These are phyloP conservation scores for Hippocampus mohnikei DNA, from an alignment of 2,113 vertebrate genomes.

Conservation along the genomic window DNA sequence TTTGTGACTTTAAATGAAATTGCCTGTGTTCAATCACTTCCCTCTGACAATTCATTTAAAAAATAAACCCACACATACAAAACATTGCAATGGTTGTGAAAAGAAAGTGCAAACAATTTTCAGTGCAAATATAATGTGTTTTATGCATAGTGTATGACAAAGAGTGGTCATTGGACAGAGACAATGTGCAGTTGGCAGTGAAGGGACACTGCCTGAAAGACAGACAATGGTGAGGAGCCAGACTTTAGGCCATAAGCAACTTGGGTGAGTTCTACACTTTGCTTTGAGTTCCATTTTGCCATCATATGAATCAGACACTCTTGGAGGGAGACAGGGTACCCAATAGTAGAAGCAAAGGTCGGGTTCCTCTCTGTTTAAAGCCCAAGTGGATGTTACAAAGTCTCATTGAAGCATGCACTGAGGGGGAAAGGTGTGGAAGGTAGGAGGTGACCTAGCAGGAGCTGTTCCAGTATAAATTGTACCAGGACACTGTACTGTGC, in stretches of 20 bases:
- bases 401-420: conserved; percentile 42
- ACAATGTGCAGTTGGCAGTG: conserved; percentile 12
- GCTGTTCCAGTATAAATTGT: conserved; percentile 43
- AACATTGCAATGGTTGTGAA: not conserved
- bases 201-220: conserved; percentile 4
- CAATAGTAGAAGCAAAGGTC: conserved; percentile 45
- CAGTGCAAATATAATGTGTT: not conserved
- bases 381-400: conserved; percentile 42
- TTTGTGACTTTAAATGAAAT: not conserved
- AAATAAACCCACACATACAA: not conserved
- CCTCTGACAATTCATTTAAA: not conserved
- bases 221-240: conserved; percentile 19
- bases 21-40: not conserved
- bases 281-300: conserved; percentile 43
- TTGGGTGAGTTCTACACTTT: conserved; percentile 20
- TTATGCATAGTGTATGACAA: not conserved
- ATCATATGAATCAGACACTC: conserved; percentile 42
- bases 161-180: conserved; percentile 22
- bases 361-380: conserved; percentile 47
- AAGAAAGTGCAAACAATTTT: not conserved
- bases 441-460: conserved; percentile 35
- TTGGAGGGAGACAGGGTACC: conserved; percentile 18
- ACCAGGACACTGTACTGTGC: conserved; percentile 43
- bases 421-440: conserved; percentile 15
- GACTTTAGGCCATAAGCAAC: conserved; percentile 31